These are phyloP conservation scores for Electrona antarctica DNA, from an alignment of 2,113 vertebrate genomes.

Conservation along the genomic window DNA sequence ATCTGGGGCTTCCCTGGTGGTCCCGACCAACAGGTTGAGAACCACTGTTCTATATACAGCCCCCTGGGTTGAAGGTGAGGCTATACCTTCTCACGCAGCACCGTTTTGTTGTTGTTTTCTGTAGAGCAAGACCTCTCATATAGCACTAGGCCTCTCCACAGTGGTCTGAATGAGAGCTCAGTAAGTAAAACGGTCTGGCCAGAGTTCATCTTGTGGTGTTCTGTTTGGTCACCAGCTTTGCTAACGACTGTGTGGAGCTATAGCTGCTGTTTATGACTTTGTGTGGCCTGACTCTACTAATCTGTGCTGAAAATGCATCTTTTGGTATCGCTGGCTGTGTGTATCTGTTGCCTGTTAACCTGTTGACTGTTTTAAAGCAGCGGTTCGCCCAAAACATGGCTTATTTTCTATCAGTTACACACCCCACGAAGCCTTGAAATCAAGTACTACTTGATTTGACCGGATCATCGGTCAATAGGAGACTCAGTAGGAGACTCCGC, in stretches of 20 bases:
- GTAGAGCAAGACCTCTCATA: conserved; percentile 71
- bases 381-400: no score
- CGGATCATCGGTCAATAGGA: no score
- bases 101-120: conserved; percentile 67
- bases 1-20: no score
- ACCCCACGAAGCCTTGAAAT: background rate
- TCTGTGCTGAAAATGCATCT: conserved; percentile 42
- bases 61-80: no score
- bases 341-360: conserved; percentile 8
- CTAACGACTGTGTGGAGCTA: conserved; percentile 45
- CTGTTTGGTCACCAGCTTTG: conserved; percentile 19
- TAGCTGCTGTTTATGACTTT: background rate
- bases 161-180: conserved; percentile 75
- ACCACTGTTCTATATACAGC: no score
- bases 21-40: no score
- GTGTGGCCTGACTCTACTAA: conserved; percentile 56
- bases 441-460: background rate
- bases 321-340: conserved; percentile 1
- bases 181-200: conserved; percentile 72
- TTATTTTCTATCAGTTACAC: no score
- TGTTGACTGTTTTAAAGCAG: no score
- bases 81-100: conserved; percentile 34
- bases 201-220: conserved; percentile 28
- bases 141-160: conserved; percentile 76
- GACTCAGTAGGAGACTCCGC: no score